phyloP scores from a whole-genome alignment of 2,113 vertebrate genomes.

The Petrocephalus microphthalmus region DNA sequence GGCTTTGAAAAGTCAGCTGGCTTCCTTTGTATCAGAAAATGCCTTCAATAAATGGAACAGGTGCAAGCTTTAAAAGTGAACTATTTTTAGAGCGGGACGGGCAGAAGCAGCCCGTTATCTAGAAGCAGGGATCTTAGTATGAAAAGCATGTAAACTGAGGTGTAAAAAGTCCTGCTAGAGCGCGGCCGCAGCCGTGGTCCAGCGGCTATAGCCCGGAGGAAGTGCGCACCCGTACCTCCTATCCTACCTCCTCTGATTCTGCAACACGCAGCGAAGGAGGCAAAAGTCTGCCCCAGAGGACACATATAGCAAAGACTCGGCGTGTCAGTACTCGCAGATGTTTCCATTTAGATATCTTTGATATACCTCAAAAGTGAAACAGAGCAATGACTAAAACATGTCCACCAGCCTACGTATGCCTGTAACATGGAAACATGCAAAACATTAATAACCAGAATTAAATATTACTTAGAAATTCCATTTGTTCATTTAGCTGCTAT shows the following conservation, averaged over 20 bases:
- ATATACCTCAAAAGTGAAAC: background rate
- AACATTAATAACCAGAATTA: background rate
- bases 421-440: background rate
- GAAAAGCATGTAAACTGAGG: conserved; percentile 15
- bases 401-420: background rate
- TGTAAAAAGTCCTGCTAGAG: background rate
- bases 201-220: background rate
- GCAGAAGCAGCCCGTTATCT: conserved; percentile 24
- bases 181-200: background rate
- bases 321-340: conserved; percentile 12
- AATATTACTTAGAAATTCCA: background rate
- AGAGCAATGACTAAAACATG: background rate
- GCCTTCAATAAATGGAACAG: conserved; percentile 49
- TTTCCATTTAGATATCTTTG: conserved; percentile 2
- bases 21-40: conserved; percentile 33
- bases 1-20: background rate
- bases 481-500: background rate
- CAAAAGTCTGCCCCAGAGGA: background rate
- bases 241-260: background rate
- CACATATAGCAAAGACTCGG: background rate
- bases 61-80: conserved; percentile 42
- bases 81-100: conserved; percentile 27
- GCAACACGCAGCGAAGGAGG: background rate
- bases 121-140: conserved; percentile 2
- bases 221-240: background rate